Evolutionary conservation across 2,113 vertebrate genomes (phyloP).

Genomic region (Gila orcuttii): DNA sequence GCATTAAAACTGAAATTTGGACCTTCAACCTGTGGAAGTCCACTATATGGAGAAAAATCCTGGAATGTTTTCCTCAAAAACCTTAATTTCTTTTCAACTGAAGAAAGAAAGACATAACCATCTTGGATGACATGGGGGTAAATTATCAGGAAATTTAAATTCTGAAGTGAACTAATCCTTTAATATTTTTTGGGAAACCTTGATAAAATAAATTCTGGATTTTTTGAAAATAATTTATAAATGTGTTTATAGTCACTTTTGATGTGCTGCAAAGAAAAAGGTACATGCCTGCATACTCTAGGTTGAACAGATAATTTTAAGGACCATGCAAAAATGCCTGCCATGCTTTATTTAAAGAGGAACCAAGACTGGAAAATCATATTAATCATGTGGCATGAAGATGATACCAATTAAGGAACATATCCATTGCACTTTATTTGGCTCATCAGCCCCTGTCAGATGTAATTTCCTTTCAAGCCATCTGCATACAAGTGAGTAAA

Average conservation of each 20-base stretch:
- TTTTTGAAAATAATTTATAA: not conserved
- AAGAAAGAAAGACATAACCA: no score
- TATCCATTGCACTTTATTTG: not conserved
- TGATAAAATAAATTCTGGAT: not conserved
- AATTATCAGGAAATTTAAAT: no score
- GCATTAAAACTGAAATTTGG: no score
- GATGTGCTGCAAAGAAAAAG: not conserved
- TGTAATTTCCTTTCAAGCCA: not conserved
- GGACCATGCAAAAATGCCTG: conserved; percentile 10
- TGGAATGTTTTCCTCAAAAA: no score
- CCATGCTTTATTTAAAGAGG: conserved; percentile 6
- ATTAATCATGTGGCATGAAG: conserved; percentile 15
- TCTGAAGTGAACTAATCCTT: no score
- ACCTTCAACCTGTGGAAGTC: no score
- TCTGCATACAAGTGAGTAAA: conserved; percentile 3
- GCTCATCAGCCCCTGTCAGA: conserved; percentile 1
- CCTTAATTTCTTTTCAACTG: no score
- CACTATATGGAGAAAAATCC: no score
- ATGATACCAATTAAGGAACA: not conserved
- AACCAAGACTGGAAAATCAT: not conserved
- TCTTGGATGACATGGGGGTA: no score
- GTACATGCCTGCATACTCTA: not conserved
- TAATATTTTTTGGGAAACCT: not conserved
- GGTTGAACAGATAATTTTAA: not conserved
- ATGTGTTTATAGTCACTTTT: not conserved